A percentile compares a stretch with the other conserved stretches of the same genome.
Conservation (phyloP, 2,113 vertebrate species). For the Psammodynastes pulverulentus region DNA sequence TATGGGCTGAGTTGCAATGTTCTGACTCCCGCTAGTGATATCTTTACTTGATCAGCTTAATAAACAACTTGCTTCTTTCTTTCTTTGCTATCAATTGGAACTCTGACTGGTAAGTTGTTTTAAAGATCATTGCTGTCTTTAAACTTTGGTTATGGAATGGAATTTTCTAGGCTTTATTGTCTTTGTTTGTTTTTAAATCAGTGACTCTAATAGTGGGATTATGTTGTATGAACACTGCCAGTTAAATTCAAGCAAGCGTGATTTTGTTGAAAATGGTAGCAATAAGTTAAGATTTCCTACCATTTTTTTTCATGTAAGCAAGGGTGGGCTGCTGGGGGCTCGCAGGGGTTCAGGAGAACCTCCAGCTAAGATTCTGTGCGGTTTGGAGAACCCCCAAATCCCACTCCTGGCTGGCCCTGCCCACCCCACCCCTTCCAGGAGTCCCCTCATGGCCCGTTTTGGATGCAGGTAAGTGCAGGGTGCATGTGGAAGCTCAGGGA, state of each 20-base stretch:
- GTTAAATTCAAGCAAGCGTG: background rate
- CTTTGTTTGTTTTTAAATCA: background rate
- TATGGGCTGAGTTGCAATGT: background rate
- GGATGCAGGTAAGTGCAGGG: too few relatives aligned
- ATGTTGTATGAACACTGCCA: background rate
- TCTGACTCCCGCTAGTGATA: background rate
- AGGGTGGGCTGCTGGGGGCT: too few relatives aligned
- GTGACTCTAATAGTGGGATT: background rate
- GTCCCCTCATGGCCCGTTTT: too few relatives aligned
- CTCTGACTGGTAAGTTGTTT: slow-evolving; percentile 48
- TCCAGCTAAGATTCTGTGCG: too few relatives aligned
- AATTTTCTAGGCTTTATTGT: background rate
- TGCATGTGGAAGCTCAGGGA: too few relatives aligned
- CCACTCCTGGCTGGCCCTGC: too few relatives aligned
- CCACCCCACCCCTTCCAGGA: too few relatives aligned
- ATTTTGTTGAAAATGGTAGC: background rate
- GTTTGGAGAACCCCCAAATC: too few relatives aligned
- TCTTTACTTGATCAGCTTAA: background rate
- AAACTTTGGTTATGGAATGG: background rate
- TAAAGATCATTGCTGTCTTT: background rate
- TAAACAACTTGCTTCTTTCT: slow-evolving; percentile 25
- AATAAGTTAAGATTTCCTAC: background rate
- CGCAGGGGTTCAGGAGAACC: too few relatives aligned
- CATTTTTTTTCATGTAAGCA: too few relatives aligned
- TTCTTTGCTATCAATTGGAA: background rate